Conservation (phyloP, 2,113 vertebrate genomes). For the Garra rufa region DNA sequence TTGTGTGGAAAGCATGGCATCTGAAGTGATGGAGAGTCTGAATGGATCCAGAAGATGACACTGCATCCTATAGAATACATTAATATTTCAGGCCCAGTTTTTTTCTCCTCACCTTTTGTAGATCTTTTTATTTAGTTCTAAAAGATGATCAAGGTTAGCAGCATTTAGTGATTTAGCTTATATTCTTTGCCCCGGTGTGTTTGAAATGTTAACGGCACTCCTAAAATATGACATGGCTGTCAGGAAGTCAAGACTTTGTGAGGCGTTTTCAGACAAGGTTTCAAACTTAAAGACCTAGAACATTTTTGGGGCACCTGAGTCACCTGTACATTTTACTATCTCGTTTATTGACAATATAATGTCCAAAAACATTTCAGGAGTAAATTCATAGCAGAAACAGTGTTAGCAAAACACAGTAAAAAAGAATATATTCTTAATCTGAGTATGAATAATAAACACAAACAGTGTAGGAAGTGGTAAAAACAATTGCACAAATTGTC, state of each 20-base stretch:
- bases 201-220: neutral
- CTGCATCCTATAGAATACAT: neutral
- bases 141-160: conserved; percentile 16
- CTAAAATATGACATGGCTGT: neutral
- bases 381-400: too few relatives aligned
- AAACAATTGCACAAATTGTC: too few relatives aligned
- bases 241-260: neutral
- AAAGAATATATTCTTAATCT: too few relatives aligned
- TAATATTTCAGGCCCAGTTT: conserved; percentile 6
- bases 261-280: neutral
- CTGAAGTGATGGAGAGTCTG: neutral
- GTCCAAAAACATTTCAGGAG: too few relatives aligned
- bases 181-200: neutral
- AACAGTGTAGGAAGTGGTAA: too few relatives aligned
- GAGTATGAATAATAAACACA: too few relatives aligned
- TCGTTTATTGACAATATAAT: too few relatives aligned
- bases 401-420: too few relatives aligned
- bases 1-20: neutral
- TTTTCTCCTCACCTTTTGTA: neutral
- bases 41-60: neutral
- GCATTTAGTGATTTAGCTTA: conserved; percentile 9
- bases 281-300: too few relatives aligned
- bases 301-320: too few relatives aligned
- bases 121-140: neutral
- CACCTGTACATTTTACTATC: too few relatives aligned